A percentile compares a stretch with the other conserved stretches of the same genome.
Evolutionary conservation across 2,113 vertebrate genomes (phyloP).

Genomic region (Crotalus tigris): DNA sequence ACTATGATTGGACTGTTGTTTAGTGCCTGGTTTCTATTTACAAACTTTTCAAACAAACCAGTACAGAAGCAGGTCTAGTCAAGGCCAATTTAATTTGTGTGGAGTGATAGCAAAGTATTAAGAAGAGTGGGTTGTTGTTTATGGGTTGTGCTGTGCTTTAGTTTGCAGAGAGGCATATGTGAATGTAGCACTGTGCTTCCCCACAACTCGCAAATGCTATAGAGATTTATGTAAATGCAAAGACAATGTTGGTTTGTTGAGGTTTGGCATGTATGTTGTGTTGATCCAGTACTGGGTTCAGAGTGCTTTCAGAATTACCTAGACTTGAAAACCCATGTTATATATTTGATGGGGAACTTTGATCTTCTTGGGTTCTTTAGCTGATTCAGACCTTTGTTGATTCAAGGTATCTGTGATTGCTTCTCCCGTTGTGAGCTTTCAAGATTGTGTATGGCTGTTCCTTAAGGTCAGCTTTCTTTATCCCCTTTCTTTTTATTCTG

Average conservation of each 20-base stretch:
- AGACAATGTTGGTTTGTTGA: not conserved
- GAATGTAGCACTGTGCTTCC: not conserved
- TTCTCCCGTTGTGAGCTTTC: not conserved
- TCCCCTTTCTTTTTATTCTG: not conserved
- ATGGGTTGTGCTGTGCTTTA: not conserved
- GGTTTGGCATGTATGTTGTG: not conserved
- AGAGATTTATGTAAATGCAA: not conserved
- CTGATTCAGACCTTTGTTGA: not conserved
- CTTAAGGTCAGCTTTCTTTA: not conserved
- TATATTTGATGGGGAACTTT: not conserved
- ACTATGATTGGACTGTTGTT: not conserved
- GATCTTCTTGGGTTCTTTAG: not conserved
- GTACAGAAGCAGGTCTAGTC: not conserved
- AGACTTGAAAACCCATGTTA: not conserved
- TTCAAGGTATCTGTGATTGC: not conserved
- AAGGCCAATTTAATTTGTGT: not conserved
- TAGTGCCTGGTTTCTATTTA: not conserved
- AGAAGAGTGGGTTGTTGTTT: not conserved
- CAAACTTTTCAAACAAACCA: not conserved
- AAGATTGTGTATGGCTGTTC: not conserved
- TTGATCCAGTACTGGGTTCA: not conserved
- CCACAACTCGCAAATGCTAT: not conserved
- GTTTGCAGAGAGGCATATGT: not conserved
- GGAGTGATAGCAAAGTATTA: not conserved
- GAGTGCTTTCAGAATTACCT: not conserved